These are phyloP conservation scores for Leptinotarsa haldemani DNA, from an alignment of 2,888 invertebrate genomes.

Conservation along the genomic window DNA sequence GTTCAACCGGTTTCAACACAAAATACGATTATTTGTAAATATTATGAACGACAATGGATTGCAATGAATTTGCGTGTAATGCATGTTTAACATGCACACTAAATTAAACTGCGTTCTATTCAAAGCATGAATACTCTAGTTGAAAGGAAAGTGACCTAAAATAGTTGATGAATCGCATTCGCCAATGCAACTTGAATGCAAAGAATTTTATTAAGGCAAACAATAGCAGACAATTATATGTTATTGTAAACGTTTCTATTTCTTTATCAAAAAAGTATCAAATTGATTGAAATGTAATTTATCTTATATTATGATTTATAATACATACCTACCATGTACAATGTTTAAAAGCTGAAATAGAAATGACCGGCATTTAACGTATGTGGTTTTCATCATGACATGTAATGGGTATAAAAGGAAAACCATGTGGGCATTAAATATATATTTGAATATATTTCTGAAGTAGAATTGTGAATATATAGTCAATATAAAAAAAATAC, in stretches of 20 bases:
- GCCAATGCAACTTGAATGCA: conserved; percentile 45
- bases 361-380: conserved; percentile 9
- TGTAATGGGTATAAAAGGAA: background rate
- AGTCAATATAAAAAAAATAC: too few species aligned
- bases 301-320: conserved; percentile 25
- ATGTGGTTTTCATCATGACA: background rate
- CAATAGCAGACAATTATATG: conserved; percentile 47
- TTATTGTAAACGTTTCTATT: conserved; percentile 39
- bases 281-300: conserved; percentile 32
- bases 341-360: conserved; percentile 6
- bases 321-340: conserved; percentile 24
- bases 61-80: conserved; percentile 12
- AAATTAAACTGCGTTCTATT: conserved; percentile 51
- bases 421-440: too few species aligned
- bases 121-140: conserved; percentile 52
- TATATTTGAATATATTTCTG: too few species aligned
- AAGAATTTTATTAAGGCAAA: conserved; percentile 50
- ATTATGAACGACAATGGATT: conserved; percentile 33
- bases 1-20: conserved; percentile 27
- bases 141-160: conserved; percentile 56
- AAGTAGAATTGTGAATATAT: too few species aligned
- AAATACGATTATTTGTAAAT: conserved; percentile 32
- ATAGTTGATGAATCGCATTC: conserved; percentile 53
- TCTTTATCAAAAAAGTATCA: conserved; percentile 19
- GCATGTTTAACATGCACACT: conserved; percentile 42